These are phyloP conservation scores for Thermophis baileyi DNA, from an alignment of 2,113 vertebrate genomes.

Conservation along the genomic window DNA sequence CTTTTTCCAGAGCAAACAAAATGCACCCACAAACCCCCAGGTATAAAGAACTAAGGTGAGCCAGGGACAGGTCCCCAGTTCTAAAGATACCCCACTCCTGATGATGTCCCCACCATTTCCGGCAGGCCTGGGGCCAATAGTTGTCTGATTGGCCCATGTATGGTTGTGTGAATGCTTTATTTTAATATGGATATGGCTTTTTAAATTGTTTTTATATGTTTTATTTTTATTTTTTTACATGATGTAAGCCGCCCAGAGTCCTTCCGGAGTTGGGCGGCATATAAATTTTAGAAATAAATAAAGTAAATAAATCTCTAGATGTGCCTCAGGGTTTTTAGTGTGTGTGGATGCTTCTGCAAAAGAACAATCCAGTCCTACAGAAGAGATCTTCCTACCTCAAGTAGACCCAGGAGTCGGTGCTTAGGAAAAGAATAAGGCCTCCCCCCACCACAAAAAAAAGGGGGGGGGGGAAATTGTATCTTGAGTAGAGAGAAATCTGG, in stretches of 20 bases:
- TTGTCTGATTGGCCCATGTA: too few species aligned
- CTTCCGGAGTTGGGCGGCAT: too few species aligned
- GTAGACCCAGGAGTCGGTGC: neutral
- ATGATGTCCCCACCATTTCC: neutral
- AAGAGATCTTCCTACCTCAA: neutral
- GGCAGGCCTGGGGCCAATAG: too few species aligned
- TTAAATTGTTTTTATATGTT: too few species aligned
- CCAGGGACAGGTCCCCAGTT: neutral
- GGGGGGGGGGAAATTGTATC: neutral
- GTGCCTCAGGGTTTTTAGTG: neutral
- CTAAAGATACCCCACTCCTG: neutral
- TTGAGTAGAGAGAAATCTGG: neutral
- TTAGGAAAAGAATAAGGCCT: neutral
- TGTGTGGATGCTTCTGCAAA: neutral
- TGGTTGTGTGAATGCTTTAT: too few species aligned
- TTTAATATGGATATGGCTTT: too few species aligned
- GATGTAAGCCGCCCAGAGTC: too few species aligned
- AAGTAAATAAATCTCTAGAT: too few species aligned
- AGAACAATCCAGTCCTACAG: neutral
- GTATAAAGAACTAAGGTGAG: neutral
- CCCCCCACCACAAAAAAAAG: neutral
- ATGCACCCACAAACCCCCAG: neutral
- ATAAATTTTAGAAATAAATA: too few species aligned
- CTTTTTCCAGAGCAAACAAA: fast-evolving
- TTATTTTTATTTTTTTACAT: too few species aligned